Base-by-base conservation (phyloP, 2,113 vertebrate genomes). In the Hirundichthys speculiger region DNA sequence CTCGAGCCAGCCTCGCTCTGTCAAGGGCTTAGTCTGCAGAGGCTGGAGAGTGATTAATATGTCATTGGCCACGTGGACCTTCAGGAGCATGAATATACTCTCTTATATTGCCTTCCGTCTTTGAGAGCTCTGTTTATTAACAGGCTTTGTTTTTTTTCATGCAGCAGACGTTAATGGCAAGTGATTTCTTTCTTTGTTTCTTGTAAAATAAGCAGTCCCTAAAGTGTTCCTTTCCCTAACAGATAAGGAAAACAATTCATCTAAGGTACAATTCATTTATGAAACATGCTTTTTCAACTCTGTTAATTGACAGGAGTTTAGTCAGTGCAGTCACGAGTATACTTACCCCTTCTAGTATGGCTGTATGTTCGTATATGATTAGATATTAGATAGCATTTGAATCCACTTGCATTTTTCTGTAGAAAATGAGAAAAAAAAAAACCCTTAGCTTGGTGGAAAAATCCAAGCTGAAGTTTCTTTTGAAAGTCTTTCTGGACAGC, bases 371-470 rank as follows among this genome's bases (percentile, higher is more conserved):
- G 30, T 34, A 34, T 34, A 7, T 10, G 11, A 7, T 34, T 10
- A 45, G 9, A 45, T 19, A 49, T 39, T n/a, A 12, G n/a, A 18
- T 24, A 69, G 59, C 34, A 55, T 78, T 85, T 77, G 80, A 72
- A 74, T 87, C 79, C 42, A 55, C 70, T 73, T 52, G 80, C 58
- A 65, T 59, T 68, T 79, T 73, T 69, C 25, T 49, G 54, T 66
- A 51, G 69, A 55, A 52, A 27, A 78, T 61, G 55, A 18, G 56
- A 25, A 12, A 51, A 67, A 47, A 75, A 57, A 71, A 77, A 74
- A 41, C 34, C 74, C 66, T 77, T 70, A 75, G 75, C 59, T 75
- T 42, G 56, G 78, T 91, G 91, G 90, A 92, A 93, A 92, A 92
- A 86, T 70, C 86, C 70, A 7, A 76, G 73, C 68, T 80, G 77